Conservation (phyloP, 2,797 vertebrate species). For the Phoxinus dragarum region DNA sequence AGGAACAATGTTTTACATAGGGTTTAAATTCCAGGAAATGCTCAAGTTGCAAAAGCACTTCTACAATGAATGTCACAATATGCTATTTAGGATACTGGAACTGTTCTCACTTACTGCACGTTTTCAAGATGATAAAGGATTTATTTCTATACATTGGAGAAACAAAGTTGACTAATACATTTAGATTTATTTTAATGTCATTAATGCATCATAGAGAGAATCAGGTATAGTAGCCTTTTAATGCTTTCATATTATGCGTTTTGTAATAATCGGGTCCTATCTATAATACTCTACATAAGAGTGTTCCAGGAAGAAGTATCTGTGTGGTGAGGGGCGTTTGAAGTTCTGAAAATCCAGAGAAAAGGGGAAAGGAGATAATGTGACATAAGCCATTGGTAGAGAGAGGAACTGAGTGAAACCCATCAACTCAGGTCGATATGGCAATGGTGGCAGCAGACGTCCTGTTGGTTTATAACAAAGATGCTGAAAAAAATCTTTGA, state of each 20-base stretch:
- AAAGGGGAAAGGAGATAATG: conserved; percentile 64
- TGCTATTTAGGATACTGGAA: background rate
- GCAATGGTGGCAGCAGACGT: conserved; percentile 64
- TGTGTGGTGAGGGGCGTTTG: conserved; percentile 33
- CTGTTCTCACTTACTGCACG: background rate
- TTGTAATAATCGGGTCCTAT: conserved; percentile 31
- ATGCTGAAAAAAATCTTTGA: background rate
- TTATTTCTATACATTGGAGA: background rate
- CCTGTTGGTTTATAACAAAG: conserved; percentile 58
- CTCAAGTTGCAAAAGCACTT: background rate
- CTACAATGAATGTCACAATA: background rate
- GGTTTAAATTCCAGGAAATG: background rate
- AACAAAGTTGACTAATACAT: background rate
- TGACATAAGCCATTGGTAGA: conserved; percentile 68
- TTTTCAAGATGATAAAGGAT: background rate
- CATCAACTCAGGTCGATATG: conserved; percentile 61
- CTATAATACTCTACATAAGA: conserved; percentile 72
- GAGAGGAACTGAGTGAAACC: conserved; percentile 66
- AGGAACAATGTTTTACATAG: background rate
- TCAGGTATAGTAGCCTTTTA: background rate
- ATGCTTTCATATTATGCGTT: background rate
- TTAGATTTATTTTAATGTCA: background rate
- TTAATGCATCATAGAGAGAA: background rate
- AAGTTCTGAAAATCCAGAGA: conserved; percentile 57
- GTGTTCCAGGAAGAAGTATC: conserved; percentile 70